These are phyloP conservation scores for Stomatorhinus walkeri DNA, from an alignment of 2,797 vertebrate species.

Conservation along the genomic window DNA sequence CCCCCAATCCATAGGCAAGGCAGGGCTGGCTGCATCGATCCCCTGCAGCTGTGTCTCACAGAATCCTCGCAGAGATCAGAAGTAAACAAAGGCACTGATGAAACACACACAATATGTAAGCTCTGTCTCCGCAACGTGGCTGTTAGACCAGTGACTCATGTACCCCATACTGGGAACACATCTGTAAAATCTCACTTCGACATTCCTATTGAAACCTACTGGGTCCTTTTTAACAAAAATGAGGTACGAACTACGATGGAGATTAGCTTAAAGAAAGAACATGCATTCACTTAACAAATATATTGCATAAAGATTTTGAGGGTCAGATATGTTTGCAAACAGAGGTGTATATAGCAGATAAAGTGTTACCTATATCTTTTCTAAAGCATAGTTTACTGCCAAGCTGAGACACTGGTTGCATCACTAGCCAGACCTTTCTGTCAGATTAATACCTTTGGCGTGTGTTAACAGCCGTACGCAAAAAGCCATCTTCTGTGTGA, in stretches of 20 bases:
- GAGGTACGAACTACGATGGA: not conserved
- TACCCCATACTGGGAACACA: not conserved
- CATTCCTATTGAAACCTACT: not conserved
- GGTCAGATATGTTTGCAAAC: slow-evolving; percentile 2
- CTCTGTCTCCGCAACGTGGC: not conserved
- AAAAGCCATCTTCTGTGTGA: not conserved
- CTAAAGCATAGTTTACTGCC: not conserved
- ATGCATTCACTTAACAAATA: not conserved
- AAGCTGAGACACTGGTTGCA: not conserved
- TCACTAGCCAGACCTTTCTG: not conserved
- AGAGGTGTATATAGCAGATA: not conserved
- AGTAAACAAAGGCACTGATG: not conserved
- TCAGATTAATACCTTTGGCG: not conserved
- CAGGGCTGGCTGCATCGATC: not conserved
- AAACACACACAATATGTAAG: not conserved
- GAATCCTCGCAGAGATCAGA: not conserved
- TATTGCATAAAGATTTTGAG: not conserved
- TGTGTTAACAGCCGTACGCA: not conserved
- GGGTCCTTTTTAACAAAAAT: not conserved
- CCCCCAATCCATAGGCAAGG: not conserved
- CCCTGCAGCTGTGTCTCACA: not conserved
- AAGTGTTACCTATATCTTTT: not conserved
- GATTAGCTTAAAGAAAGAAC: not conserved
- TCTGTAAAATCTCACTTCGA: not conserved
- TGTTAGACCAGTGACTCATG: not conserved